Base-by-base conservation (phyloP, 2,113 vertebrate species). In the Cephalopterus ornatus region DNA sequence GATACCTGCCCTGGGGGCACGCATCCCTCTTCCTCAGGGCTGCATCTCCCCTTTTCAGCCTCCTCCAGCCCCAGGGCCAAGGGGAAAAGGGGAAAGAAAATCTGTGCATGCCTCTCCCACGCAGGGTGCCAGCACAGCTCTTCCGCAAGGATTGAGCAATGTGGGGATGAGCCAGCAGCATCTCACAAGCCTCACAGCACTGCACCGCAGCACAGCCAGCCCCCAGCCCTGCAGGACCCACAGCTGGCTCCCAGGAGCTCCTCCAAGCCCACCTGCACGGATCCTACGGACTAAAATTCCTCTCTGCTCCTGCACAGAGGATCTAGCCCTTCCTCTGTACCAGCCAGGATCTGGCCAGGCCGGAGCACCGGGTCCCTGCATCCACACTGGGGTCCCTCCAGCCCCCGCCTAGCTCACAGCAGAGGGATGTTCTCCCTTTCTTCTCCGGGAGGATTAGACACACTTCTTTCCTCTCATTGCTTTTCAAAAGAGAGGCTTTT, bases 401-500 rank as follows among this genome's bases (percentile, higher is more conserved):
- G 55, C 61, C 89, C 88, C 66, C 4, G 2, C 67, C 37, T 30
- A 6, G 35, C 78, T 75, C n/a, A 0, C 22, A 2, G 62, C 74
- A 65, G n/a, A 83, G 88, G 52, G 82, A 95, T 88, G 92, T 92
- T 84, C 88, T 93, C 78, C 91, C 86, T 96, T 96, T 96, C 95
- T 95, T 94, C 96, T 88, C 90, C 1, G 1, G 5, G 10, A 93
- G 89, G 92, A 96, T 96, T 94, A 96, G 95, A 88, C 93, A 96
- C 93, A 88, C 92, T 88, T 66, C 89, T 96, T 93, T 94, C 24
- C 96, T 91, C 93, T 94, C 92, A 12, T 0, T 50, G 82, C 88
- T 92, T 97, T 94, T 93, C 92, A 95, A 94, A 94, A 94, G 92
- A 76, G 42, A 93, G 52, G 71, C 81, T 76, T 96, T 96, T 88